Percentiles rank a stretch among this genome's conserved stretches.
These are phyloP conservation scores for Sarotherodon lohbergeri DNA, from an alignment of 2,113 vertebrate species.

Conservation along the genomic window DNA sequence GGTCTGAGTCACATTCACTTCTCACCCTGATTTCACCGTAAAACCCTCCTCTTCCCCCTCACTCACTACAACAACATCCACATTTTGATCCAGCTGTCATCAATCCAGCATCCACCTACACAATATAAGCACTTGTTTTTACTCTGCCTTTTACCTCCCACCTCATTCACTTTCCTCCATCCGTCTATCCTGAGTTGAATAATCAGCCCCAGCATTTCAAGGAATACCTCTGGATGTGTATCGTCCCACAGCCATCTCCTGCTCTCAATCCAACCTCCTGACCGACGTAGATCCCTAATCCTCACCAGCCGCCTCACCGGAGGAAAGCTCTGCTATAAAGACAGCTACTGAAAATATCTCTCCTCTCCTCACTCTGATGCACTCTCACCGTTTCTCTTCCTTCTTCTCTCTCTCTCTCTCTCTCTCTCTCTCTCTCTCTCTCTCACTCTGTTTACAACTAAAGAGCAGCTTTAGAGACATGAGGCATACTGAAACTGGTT, in stretches of 20 bases:
- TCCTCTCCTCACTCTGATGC: background rate
- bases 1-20: slow-evolving; percentile 36
- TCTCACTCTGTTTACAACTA: background rate
- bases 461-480: background rate
- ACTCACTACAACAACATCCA: background rate
- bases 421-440: background rate
- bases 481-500: background rate
- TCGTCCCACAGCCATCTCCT: background rate
- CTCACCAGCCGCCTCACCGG: background rate
- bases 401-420: background rate
- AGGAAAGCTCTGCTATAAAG: background rate
- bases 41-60: background rate
- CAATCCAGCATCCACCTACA: background rate
- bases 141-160: background rate
- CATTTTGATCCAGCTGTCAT: background rate
- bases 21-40: slow-evolving; percentile 2
- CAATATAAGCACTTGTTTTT: background rate
- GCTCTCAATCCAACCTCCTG: slow-evolving; percentile 6
- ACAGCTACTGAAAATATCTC: background rate
- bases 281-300: background rate
- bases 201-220: background rate
- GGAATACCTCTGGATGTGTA: background rate
- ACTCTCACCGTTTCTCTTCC: background rate
- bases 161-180: background rate
- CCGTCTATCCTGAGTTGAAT: background rate